A percentile compares a stretch with the other conserved stretches of the same genome.
Conservation (phyloP, 2,797 vertebrate genomes). For the Falco naumanni region DNA sequence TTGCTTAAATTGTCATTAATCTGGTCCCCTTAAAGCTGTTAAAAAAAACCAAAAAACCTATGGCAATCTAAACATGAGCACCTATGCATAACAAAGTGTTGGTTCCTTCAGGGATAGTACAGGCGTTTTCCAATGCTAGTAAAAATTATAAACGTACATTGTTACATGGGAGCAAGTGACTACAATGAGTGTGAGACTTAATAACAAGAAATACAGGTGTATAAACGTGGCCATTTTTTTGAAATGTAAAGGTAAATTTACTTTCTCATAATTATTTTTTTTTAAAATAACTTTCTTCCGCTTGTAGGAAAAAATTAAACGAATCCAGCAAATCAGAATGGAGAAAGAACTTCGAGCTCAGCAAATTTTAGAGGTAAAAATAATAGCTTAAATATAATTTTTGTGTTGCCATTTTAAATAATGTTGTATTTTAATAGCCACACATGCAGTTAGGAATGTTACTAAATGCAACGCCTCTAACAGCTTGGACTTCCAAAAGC, state of each 20-base stretch:
- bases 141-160: not conserved
- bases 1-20: not conserved
- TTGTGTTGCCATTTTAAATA: not conserved
- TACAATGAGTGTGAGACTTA: not conserved
- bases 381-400: conserved; percentile 5
- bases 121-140: not conserved
- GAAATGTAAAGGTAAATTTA: not conserved
- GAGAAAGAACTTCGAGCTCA: conserved; percentile 97
- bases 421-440: not conserved
- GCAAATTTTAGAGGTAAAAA: conserved; percentile 93
- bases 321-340: conserved; percentile 95
- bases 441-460: not conserved
- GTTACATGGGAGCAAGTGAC: not conserved
- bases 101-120: not conserved
- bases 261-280: not conserved
- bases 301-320: conserved; percentile 93
- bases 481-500: not conserved
- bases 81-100: not conserved
- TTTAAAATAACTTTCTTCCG: not conserved
- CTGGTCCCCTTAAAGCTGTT: not conserved
- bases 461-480: not conserved
- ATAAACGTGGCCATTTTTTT: not conserved
- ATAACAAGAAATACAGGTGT: not conserved
- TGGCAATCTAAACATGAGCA: not conserved
- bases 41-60: not conserved